Conservation (phyloP, 2,888 invertebrate species). For the Tipula confusa region DNA sequence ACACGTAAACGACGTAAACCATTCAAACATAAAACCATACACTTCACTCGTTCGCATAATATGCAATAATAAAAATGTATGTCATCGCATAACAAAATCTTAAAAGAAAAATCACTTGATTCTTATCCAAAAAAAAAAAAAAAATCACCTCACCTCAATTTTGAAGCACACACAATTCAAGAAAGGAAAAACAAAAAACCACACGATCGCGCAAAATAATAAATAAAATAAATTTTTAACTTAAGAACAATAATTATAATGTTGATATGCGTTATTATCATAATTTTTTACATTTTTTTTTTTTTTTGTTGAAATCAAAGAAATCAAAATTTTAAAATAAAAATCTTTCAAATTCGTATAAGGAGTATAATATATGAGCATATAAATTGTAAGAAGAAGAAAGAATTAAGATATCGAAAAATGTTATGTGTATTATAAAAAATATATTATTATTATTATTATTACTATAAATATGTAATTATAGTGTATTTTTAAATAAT, state of each 20-base stretch:
- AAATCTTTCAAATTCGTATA: background rate
- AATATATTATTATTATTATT: conserved; percentile 6
- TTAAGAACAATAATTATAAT: background rate
- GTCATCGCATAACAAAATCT: too few species aligned
- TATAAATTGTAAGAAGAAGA: background rate
- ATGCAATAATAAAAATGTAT: too few species aligned
- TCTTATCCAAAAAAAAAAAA: background rate
- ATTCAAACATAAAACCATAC: too few species aligned
- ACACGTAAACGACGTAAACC: too few species aligned
- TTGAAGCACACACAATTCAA: conserved; percentile 14
- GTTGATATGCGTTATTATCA: conserved; percentile 25
- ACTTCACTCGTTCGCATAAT: too few species aligned
- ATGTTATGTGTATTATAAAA: background rate
- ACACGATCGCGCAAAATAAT: background rate
- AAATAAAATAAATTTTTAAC: background rate
- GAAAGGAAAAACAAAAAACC: background rate
- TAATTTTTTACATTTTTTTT: conserved; percentile 14
- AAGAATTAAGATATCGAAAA: conserved; percentile 20
- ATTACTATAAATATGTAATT: conserved; percentile 12
- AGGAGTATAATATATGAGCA: background rate
- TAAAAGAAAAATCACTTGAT: conserved; percentile 16
- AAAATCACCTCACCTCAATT: conserved; percentile 21
- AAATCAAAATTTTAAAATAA: background rate
- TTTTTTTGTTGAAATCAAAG: conserved; percentile 4
- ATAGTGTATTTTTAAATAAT: background rate